Percentiles rank a stretch among this genome's conserved stretches.
Evolutionary conservation across 2,888 invertebrate genomes (phyloP).

Genomic region (Halictus ligatus): DNA sequence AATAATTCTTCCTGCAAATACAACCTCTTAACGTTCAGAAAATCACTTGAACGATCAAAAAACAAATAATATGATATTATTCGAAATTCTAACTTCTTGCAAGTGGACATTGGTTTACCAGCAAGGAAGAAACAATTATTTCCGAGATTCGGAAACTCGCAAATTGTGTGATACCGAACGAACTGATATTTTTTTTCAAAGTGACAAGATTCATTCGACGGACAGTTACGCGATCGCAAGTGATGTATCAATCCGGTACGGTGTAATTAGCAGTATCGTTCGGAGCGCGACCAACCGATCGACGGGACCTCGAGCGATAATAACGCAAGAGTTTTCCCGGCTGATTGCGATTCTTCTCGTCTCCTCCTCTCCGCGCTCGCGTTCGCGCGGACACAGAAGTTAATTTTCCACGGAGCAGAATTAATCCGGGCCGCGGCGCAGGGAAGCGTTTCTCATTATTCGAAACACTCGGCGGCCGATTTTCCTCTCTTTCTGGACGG

Average conservation of each 20-base stretch:
- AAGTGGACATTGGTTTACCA: not conserved
- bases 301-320: slow-evolving; percentile 21
- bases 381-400: not conserved
- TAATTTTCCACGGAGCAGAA: slow-evolving; percentile 31
- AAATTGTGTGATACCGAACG: not conserved
- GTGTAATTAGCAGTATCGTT: slow-evolving; percentile 27
- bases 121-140: too few relatives aligned
- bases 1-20: not conserved
- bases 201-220: not conserved
- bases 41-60: too few relatives aligned
- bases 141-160: not conserved
- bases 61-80: not conserved
- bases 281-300: not conserved
- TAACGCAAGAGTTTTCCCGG: slow-evolving; percentile 6
- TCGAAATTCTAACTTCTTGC: not conserved
- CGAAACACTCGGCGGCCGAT: slow-evolving; percentile 23
- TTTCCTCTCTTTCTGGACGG: not conserved
- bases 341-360: slow-evolving; percentile 7
- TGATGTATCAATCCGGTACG: slow-evolving; percentile 36
- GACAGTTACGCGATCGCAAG: not conserved
- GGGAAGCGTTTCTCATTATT: slow-evolving; percentile 39
- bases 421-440: slow-evolving; percentile 25
- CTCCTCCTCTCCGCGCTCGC: too few relatives aligned
- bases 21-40: too few relatives aligned
- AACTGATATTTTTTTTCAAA: not conserved